These are phyloP conservation scores for Mycteria americana DNA, from an alignment of 2,797 vertebrate genomes.

Conservation along the genomic window DNA sequence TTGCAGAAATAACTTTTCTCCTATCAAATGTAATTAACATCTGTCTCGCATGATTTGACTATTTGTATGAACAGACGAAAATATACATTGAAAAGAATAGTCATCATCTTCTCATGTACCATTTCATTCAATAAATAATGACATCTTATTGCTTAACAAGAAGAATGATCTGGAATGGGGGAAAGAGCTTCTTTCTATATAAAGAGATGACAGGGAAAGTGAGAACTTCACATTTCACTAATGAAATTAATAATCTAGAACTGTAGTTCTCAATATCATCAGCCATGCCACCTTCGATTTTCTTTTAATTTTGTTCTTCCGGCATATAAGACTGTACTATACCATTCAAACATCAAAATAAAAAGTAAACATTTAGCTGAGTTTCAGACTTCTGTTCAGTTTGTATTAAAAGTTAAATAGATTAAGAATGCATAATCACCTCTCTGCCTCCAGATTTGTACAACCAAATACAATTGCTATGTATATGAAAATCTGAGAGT, in stretches of 20 bases:
- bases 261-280: neutral
- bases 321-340: neutral
- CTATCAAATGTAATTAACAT: slow-evolving; percentile 26
- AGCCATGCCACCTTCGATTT: neutral
- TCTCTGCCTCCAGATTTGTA: neutral
- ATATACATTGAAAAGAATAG: slow-evolving; percentile 16
- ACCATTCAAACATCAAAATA: neutral
- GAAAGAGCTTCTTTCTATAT: neutral
- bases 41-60: neutral
- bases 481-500: neutral
- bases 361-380: neutral
- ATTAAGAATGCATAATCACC: neutral
- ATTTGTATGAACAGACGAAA: slow-evolving; percentile 33
- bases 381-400: neutral
- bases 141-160: neutral
- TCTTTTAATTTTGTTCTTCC: neutral
- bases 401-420: neutral
- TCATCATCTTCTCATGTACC: slow-evolving; percentile 9
- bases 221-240: neutral
- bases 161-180: neutral
- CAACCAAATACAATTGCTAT: neutral
- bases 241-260: neutral
- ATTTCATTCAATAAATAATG: slow-evolving; percentile 33
- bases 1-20: slow-evolving; percentile 38
- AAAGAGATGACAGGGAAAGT: neutral